A percentile compares a stretch with the other conserved stretches of the same genome.
phyloP scores from a whole-genome alignment of 2,888 invertebrate species.

The Morpho deidamia region DNA sequence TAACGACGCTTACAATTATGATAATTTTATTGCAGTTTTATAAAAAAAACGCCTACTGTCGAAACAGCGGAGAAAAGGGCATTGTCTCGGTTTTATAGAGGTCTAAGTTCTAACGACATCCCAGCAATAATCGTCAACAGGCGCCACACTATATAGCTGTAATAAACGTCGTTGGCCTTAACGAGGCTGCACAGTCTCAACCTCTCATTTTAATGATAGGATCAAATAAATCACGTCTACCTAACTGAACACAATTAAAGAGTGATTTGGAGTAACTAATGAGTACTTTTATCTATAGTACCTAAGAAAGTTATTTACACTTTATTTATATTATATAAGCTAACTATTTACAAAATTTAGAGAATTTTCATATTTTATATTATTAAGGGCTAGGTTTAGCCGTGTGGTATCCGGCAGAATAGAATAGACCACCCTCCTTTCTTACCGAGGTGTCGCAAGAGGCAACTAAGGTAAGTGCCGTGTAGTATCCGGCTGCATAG shows the following conservation, averaged over 20 bases:
- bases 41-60: not conserved
- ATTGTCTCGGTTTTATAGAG: slow-evolving; percentile 14
- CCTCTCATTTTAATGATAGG: slow-evolving; percentile 20
- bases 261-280: too few relatives aligned
- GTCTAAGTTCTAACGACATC: slow-evolving; percentile 22
- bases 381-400: too few relatives aligned
- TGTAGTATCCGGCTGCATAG: too few relatives aligned
- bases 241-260: not conserved
- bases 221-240: slow-evolving; percentile 4
- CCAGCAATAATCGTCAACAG: slow-evolving; percentile 22
- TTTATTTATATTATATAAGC: too few relatives aligned
- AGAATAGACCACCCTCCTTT: too few relatives aligned
- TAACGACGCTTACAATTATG: not conserved
- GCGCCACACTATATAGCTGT: slow-evolving; percentile 23
- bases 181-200: slow-evolving; percentile 24
- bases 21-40: slow-evolving; percentile 11
- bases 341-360: too few relatives aligned
- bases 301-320: too few relatives aligned
- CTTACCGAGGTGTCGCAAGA: too few relatives aligned
- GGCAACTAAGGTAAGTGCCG: too few relatives aligned
- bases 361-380: too few relatives aligned
- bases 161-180: slow-evolving; percentile 28
- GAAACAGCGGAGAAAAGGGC: slow-evolving; percentile 1
- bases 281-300: too few relatives aligned
- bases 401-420: too few relatives aligned